These are phyloP conservation scores for Gymnothorax javanicus DNA, from an alignment of 2,797 vertebrate genomes.

Conservation along the genomic window DNA sequence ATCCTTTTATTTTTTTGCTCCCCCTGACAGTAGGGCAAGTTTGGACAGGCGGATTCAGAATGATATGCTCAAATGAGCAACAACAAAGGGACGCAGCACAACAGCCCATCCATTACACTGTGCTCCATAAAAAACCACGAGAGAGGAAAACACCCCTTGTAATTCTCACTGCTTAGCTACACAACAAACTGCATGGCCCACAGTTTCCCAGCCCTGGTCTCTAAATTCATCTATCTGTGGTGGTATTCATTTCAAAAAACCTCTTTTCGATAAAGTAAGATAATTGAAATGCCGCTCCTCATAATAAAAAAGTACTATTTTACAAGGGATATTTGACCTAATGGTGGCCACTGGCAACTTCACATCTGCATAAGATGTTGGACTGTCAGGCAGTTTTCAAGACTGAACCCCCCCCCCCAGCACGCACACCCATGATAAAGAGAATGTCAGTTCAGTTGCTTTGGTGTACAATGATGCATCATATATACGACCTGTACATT, in stretches of 20 bases:
- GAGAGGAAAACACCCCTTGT: no score
- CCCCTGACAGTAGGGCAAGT: not conserved
- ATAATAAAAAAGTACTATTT: not conserved
- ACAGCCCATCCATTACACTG: not conserved
- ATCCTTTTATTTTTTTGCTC: not conserved
- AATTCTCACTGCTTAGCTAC: not conserved
- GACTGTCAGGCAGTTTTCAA: not conserved
- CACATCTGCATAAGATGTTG: not conserved
- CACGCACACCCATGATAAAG: no score
- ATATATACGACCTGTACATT: not conserved
- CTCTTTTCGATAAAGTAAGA: not conserved
- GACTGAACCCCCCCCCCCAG: no score
- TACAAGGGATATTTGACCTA: not conserved
- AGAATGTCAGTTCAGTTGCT: no score
- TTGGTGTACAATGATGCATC: not conserved
- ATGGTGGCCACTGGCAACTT: not conserved
- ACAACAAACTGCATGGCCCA: not conserved
- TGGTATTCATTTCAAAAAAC: not conserved
- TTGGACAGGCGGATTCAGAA: not conserved
- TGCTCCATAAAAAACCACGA: not conserved
- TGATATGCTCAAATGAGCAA: not conserved
- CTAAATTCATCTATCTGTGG: not conserved
- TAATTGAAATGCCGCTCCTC: not conserved
- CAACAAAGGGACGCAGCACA: not conserved
- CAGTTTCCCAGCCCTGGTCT: not conserved